Evolutionary conservation across 2,797 vertebrate species (phyloP), one percentile per base, ranked within the genome.

Genomic region (Mormyrus hasselquistii): DNA sequence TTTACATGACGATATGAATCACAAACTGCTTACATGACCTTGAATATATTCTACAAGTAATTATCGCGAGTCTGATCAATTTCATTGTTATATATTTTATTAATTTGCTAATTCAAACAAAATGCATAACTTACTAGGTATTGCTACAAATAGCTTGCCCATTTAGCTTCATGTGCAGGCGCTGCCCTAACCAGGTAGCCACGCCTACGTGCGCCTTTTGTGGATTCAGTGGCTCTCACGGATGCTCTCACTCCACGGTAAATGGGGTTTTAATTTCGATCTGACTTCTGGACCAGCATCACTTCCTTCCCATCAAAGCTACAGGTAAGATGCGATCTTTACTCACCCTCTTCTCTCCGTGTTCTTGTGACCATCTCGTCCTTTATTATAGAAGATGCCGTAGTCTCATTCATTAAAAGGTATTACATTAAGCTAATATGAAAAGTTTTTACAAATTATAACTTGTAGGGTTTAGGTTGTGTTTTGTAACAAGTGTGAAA

Each of bases 311-410:
- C 88, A 91, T 90, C 92, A 50, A 90, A 92, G 92, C 94, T 94
- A 95, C 94, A 96, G 95, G 95, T 95, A 95, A 94, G 94, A 89
- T 90, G 92, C 91, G 92, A 29, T 59, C 89, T 34, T n/a, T 47
- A 62, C 14, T 38, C 65, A 38, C 65, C 12, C 38, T 89, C 34
- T 87, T 79, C 49, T 83, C 14, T 52, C 22, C 19, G 0, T 69
- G 16, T 82, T 82, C 16, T 44, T 83, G 16, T 59, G 14, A 41
- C 8, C 62, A 16, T 52, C 22, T 84, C 9, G 47, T 49, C 0
- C 38, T 79, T 79, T n/a, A n/a, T n/a, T 79, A 5, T 76, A 47
- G 73, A 79, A 79, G 73, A 44, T 29, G 41, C 14, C 73, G 34
- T n/a, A 79, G 16, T 41, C 38, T 19, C 38, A 47, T 41, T 44